phyloP scores from a whole-genome alignment of 23 tunicate genomes.

The Diplosoma virens region DNA sequence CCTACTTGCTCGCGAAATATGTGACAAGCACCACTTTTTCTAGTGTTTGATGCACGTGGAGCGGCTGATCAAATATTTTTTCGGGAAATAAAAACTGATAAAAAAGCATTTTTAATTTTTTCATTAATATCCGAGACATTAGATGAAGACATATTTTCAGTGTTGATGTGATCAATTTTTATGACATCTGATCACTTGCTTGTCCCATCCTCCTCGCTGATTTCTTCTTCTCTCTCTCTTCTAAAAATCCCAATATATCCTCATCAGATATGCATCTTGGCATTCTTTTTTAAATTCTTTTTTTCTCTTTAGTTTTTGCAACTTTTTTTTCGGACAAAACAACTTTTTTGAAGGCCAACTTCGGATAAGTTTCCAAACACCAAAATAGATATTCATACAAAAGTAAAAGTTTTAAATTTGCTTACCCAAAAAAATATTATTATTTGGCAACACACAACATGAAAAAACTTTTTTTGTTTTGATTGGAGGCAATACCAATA shows the following conservation, averaged over 20 bases:
- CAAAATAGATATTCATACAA: no score
- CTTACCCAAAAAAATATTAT: no score
- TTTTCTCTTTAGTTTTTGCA: no score
- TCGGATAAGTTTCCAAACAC: no score
- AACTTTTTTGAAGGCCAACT: no score
- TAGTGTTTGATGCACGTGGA: neutral
- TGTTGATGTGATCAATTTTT: neutral
- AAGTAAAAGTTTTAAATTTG: no score
- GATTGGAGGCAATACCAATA: no score
- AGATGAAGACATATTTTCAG: neutral
- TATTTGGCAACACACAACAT: no score
- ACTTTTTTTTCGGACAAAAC: no score
- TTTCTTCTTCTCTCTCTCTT: neutral
- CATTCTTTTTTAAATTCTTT: neutral
- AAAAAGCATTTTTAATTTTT: no score
- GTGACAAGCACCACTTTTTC: neutral
- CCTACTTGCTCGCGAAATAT: neutral
- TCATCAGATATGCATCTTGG: neutral
- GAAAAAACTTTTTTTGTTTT: no score
- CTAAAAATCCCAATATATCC: neutral
- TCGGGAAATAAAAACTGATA: neutral
- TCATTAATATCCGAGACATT: neutral
- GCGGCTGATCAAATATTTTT: neutral
- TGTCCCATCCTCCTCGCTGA: neutral
- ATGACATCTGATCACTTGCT: neutral